Evolutionary conservation across 1,140 invertebrate genomes (phyloP).

Genomic region (Lordiphosa mommai): DNA sequence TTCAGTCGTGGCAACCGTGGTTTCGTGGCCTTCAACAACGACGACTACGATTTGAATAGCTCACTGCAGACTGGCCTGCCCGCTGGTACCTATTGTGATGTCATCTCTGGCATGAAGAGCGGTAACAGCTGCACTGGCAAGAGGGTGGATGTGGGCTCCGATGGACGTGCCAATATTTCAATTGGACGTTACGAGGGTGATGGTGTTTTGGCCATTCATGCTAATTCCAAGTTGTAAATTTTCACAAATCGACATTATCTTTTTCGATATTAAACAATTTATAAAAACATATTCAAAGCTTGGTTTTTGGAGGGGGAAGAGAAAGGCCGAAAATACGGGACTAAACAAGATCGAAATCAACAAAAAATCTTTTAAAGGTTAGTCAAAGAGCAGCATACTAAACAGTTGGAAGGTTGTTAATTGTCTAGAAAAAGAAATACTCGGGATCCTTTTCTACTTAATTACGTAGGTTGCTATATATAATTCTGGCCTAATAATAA

Average conservation of each 20-base stretch:
- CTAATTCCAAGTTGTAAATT: slow-evolving; percentile 78
- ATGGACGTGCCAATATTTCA: slow-evolving; percentile 84
- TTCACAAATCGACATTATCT: too few species aligned
- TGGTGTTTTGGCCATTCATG: slow-evolving; percentile 89
- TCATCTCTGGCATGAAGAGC: slow-evolving; percentile 86
- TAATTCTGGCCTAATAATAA: too few species aligned
- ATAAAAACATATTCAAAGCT: too few species aligned
- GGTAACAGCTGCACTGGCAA: slow-evolving; percentile 86
- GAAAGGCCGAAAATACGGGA: too few species aligned
- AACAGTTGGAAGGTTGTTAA: too few species aligned
- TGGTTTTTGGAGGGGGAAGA: too few species aligned
- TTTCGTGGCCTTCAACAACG: slow-evolving; percentile 88
- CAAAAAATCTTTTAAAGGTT: too few species aligned
- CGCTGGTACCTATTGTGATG: slow-evolving; percentile 90
- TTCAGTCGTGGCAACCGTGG: slow-evolving; percentile 86
- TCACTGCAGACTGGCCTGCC: slow-evolving; percentile 86
- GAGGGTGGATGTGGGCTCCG: slow-evolving; percentile 83
- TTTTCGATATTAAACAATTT: neutral
- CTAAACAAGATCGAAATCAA: too few species aligned
- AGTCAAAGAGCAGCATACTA: too few species aligned
- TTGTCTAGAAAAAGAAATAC: too few species aligned
- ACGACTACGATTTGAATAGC: slow-evolving; percentile 82
- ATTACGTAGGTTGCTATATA: too few species aligned
- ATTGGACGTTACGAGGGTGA: slow-evolving; percentile 82
- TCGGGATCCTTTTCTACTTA: too few species aligned